Percentiles rank a stretch among this genome's conserved stretches.
phyloP scores from a whole-genome alignment of 2,888 invertebrate genomes.

The Neuroscelio doddi region DNA sequence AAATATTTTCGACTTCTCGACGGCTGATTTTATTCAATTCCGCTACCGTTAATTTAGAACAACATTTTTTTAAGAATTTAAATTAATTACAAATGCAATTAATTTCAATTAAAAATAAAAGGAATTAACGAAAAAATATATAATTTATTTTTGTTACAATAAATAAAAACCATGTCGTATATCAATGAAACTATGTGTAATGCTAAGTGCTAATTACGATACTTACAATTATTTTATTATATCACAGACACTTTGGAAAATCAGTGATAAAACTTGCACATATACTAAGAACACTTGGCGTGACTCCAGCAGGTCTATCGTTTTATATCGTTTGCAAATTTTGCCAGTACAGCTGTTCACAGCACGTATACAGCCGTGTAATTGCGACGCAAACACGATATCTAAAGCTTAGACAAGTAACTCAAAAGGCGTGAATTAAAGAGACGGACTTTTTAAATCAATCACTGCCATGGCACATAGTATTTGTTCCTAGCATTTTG shows the following conservation, averaged over 20 bases:
- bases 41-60: no score
- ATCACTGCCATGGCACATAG: conserved; percentile 18
- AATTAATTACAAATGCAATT: no score
- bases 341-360: conserved; percentile 50
- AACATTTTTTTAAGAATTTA: no score
- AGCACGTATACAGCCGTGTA: conserved; percentile 45
- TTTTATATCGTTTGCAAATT: conserved; percentile 56
- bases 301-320: conserved; percentile 41
- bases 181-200: no score
- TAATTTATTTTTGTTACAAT: no score
- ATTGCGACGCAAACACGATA: conserved; percentile 45
- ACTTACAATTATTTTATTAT: conserved; percentile 27
- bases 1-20: no score
- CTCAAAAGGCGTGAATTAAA: conserved; percentile 44
- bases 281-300: conserved; percentile 42
- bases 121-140: no score
- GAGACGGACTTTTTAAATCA: conserved; percentile 29
- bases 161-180: no score
- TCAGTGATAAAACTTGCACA: conserved; percentile 28
- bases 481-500: no score
- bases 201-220: conserved; percentile 14
- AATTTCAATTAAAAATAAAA: no score
- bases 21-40: no score
- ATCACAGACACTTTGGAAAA: conserved; percentile 26
- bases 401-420: conserved; percentile 36